Evolutionary conservation across 2,113 vertebrate species (phyloP), one percentile per base, ranked within the genome.

Genomic region (Lasiurus borealis): DNA sequence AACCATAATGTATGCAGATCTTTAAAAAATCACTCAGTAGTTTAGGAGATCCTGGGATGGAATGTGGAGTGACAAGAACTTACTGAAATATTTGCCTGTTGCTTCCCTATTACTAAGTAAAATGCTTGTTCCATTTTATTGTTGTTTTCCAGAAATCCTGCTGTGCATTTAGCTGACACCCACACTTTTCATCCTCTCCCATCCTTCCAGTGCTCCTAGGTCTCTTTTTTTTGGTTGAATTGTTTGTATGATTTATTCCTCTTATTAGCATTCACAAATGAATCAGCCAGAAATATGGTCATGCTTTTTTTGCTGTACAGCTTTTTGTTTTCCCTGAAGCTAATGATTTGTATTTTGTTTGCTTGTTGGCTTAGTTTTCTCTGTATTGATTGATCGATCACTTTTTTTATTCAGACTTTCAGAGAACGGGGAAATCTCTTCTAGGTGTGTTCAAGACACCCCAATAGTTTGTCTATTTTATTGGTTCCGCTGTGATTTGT

Each of bases 341-440:
- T 95, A 68, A 40, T 77, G 36, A 36, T 93, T 75, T 95, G 21
- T 80, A 29, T 92, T 86, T 92, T 84, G 50, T 82, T 94, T 92
- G 9, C 27, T 88, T 85, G 54, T 36, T 77, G 86, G 50, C 76
- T 72, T 88, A 85, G 19, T 93, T 57, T 85, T 77, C 21, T 83
- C 15, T 86, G 44, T 93, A 54, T 34, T 62, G 31, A 54, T 34
- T 68, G 36, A 84, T 88, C 54, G 27, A 81, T 90, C 23, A 78
- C 11, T 85, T 0, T 72, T 72, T 88, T 86, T 36, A 18, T 96
- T 59, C 19, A 85, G 0, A 90, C 77, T 95, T 92, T 71, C 1
- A 84, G 57, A 87, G 59, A 90, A 46, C 50, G 84, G 44, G 44
- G 36, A 83, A 34, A 66, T 75, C 2, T 85, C 94, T 95, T 91